phyloP scores from a whole-genome alignment of 2,113 vertebrate genomes.

The Salvelinus namaycush region DNA sequence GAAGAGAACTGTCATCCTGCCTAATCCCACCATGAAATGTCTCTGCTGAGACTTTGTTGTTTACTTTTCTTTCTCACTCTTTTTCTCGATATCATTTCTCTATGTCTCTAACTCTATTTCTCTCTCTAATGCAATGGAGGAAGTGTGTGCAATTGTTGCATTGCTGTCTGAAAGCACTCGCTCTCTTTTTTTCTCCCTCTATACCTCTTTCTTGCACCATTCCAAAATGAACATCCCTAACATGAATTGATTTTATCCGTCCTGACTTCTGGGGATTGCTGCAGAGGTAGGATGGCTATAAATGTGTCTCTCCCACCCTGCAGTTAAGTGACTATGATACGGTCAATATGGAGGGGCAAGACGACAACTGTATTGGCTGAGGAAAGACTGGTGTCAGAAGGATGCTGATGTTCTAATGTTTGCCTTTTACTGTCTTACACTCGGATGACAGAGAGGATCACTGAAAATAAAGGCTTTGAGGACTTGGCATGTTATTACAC shows the following conservation, averaged over 20 bases:
- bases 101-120: slow-evolving; percentile 7
- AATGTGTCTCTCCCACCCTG: slow-evolving; percentile 31
- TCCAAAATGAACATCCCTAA: slow-evolving; percentile 42
- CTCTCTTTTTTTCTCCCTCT: background rate
- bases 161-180: background rate
- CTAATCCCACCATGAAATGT: slow-evolving; percentile 23
- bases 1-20: slow-evolving; percentile 3
- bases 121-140: background rate
- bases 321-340: slow-evolving; percentile 32
- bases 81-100: background rate
- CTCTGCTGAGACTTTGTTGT: slow-evolving; percentile 1
- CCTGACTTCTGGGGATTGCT: slow-evolving; percentile 33
- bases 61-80: slow-evolving; percentile 11
- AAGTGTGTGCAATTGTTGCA: background rate
- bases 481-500: too few relatives aligned
- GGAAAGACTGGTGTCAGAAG: background rate
- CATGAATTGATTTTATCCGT: slow-evolving; percentile 34
- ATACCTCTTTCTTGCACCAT: slow-evolving; percentile 19
- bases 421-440: background rate
- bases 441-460: background rate
- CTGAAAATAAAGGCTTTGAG: background rate
- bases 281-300: slow-evolving; percentile 2
- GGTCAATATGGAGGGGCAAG: slow-evolving; percentile 32
- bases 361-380: slow-evolving; percentile 5
- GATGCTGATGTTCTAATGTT: slow-evolving; percentile 4